A percentile compares a stretch with the other conserved stretches of the same genome.
Evolutionary conservation across 2,888 invertebrate species (phyloP).

Genomic region (Habroteleia sp.): DNA sequence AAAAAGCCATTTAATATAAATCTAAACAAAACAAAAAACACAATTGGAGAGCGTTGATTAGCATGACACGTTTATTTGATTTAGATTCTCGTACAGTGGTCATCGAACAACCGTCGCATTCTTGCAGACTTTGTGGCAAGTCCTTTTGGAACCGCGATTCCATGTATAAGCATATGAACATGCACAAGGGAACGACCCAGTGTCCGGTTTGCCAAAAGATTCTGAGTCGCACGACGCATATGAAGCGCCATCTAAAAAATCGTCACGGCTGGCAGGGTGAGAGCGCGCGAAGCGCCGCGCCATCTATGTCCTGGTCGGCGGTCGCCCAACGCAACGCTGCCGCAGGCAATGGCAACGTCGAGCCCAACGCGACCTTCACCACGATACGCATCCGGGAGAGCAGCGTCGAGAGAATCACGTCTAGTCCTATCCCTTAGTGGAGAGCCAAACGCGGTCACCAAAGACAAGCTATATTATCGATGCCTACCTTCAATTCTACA

Average conservation of each 20-base stretch:
- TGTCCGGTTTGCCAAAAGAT: conserved; percentile 82
- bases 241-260: conserved; percentile 80
- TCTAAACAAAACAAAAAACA: conserved; percentile 13
- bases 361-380: conserved; percentile 75
- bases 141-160: conserved; percentile 82
- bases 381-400: conserved; percentile 80
- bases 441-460: conserved; percentile 60
- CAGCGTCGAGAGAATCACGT: conserved; percentile 80
- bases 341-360: conserved; percentile 63
- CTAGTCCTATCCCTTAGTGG: conserved; percentile 81
- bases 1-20: conserved; percentile 10
- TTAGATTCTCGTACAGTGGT: conserved; percentile 80
- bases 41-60: conserved; percentile 52
- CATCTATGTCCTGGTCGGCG: conserved; percentile 60
- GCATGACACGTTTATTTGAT: conserved; percentile 76
- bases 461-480: conserved; percentile 56
- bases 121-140: conserved; percentile 82
- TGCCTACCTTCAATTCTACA: conserved; percentile 73
- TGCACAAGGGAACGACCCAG: conserved; percentile 82
- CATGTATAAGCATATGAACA: conserved; percentile 82
- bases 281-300: conserved; percentile 65
- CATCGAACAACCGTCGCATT: conserved; percentile 81
- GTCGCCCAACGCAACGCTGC: conserved; percentile 51
- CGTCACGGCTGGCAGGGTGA: conserved; percentile 79
- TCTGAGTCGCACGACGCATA: conserved; percentile 81